Evolutionary conservation across 2,888 invertebrate species (phyloP).

Genomic region (Trilocha varians): DNA sequence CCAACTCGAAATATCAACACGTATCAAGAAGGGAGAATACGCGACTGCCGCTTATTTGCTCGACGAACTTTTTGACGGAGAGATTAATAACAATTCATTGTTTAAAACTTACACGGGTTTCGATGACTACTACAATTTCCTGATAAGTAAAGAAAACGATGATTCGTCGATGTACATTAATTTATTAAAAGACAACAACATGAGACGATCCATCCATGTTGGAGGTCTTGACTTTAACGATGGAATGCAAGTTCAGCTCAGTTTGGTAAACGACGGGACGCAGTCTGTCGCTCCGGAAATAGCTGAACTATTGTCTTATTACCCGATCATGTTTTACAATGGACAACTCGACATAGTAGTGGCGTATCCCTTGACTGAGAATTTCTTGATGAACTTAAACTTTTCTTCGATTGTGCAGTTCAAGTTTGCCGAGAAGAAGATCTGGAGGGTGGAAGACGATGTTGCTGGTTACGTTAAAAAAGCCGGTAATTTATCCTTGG

Average conservation of each 20-base stretch:
- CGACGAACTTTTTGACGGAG: conserved; percentile 75
- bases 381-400: conserved; percentile 78
- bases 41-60: conserved; percentile 78
- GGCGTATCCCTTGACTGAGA: conserved; percentile 72
- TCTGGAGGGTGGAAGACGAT: conserved; percentile 78
- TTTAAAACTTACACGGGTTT: conserved; percentile 83
- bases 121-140: conserved; percentile 81
- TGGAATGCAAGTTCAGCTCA: conserved; percentile 57
- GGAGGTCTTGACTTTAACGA: conserved; percentile 71
- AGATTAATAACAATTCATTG: conserved; percentile 39
- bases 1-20: conserved; percentile 68
- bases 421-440: conserved; percentile 70
- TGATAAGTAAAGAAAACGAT: conserved; percentile 62
- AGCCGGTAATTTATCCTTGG: conserved; percentile 80
- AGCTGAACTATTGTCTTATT: conserved; percentile 55
- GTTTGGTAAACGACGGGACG: conserved; percentile 71
- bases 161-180: conserved; percentile 45
- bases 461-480: conserved; percentile 83
- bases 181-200: conserved; percentile 42
- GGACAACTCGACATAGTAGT: conserved; percentile 80
- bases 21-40: conserved; percentile 77
- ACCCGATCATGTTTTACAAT: conserved; percentile 75
- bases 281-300: conserved; percentile 69
- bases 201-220: conserved; percentile 74
- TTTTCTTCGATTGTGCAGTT: conserved; percentile 78